phyloP scores from a whole-genome alignment of 2,888 invertebrate species.

The Lamproptera curius region DNA sequence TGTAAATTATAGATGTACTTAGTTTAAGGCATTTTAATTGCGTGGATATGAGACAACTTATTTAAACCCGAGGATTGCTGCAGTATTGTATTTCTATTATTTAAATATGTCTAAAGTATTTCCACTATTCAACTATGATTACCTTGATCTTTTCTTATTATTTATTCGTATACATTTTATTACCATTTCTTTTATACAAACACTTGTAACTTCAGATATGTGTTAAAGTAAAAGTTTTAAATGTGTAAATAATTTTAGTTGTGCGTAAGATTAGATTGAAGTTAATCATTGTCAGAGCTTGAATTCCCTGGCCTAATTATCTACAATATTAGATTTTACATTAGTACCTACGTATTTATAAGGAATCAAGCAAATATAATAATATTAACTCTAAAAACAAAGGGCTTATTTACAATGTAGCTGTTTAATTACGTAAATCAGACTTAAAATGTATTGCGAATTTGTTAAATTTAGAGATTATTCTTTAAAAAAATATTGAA shows the following conservation, averaged over 20 bases:
- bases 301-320: slow-evolving; percentile 33
- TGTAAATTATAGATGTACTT: too few relatives aligned
- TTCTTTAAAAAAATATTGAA: too few relatives aligned
- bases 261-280: slow-evolving; percentile 64
- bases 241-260: slow-evolving; percentile 14
- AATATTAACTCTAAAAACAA: too few relatives aligned
- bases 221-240: slow-evolving; percentile 32
- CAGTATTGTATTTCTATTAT: slow-evolving; percentile 8
- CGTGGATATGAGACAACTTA: background rate
- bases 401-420: too few relatives aligned
- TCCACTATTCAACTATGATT: slow-evolving; percentile 58
- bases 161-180: slow-evolving; percentile 29
- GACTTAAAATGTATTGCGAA: too few relatives aligned
- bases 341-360: too few relatives aligned
- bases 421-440: too few relatives aligned
- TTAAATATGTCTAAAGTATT: slow-evolving; percentile 1
- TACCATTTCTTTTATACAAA: slow-evolving; percentile 30
- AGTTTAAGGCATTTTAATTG: background rate
- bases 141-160: slow-evolving; percentile 70
- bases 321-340: slow-evolving; percentile 25
- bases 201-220: slow-evolving; percentile 18
- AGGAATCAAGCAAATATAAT: too few relatives aligned
- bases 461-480: too few relatives aligned
- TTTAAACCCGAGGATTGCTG: background rate
- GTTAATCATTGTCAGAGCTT: slow-evolving; percentile 62